Conservation (phyloP, 1,140 invertebrate species). For the Drosophila rufa region DNA sequence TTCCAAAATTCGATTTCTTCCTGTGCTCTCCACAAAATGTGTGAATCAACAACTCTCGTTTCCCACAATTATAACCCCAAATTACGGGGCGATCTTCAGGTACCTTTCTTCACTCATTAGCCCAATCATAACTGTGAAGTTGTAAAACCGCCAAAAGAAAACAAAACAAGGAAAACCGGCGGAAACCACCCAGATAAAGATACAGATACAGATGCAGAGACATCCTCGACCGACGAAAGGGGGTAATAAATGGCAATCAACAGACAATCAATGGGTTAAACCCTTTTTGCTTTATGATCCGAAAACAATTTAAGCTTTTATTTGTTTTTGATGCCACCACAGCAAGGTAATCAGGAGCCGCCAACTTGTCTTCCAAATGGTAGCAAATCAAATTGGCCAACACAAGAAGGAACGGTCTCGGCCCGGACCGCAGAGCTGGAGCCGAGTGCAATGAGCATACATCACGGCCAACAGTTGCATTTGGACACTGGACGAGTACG, state of each 20-base stretch:
- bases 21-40: slow-evolving; percentile 6
- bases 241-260: slow-evolving; percentile 79
- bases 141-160: slow-evolving; percentile 67
- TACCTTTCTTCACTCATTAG: slow-evolving; percentile 58
- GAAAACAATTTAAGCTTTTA: slow-evolving; percentile 83
- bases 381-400: slow-evolving; percentile 68
- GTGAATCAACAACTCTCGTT: slow-evolving; percentile 12
- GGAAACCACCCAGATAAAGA: slow-evolving; percentile 52
- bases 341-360: slow-evolving; percentile 65
- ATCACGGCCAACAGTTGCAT: slow-evolving; percentile 71
- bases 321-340: slow-evolving; percentile 81
- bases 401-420: slow-evolving; percentile 26
- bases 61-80: slow-evolving; percentile 27
- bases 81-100: slow-evolving; percentile 15
- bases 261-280: slow-evolving; percentile 79
- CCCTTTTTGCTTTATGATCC: slow-evolving; percentile 80
- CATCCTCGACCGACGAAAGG: slow-evolving; percentile 25
- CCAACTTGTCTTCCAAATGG: slow-evolving; percentile 59
- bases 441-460: slow-evolving; percentile 70
- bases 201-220: slow-evolving; percentile 37
- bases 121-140: slow-evolving; percentile 74
- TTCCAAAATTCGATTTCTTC: not conserved
- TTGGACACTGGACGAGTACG: slow-evolving; percentile 56
- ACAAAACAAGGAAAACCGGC: slow-evolving; percentile 4
- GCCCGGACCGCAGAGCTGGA: slow-evolving; percentile 10